Evolutionary conservation across 2,797 vertebrate genomes (phyloP).

Genomic region (Apogon talboti): DNA sequence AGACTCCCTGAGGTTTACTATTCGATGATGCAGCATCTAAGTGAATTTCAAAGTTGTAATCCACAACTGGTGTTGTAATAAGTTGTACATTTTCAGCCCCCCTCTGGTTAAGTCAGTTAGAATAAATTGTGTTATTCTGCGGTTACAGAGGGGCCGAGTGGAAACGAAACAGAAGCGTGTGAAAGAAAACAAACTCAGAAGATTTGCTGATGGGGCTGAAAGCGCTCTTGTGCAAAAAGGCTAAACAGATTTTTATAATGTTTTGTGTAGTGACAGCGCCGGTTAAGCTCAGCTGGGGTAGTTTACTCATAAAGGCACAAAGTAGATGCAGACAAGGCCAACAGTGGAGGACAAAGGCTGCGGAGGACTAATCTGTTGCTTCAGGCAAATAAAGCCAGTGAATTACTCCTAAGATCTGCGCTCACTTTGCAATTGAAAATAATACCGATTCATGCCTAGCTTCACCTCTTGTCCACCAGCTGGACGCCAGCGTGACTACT

Average conservation of each 20-base stretch:
- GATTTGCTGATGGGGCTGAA: conserved; percentile 45
- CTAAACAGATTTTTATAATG: conserved; percentile 45
- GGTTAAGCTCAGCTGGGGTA: conserved; percentile 21
- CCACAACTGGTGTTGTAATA: conserved; percentile 20
- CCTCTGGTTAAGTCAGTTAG: conserved; percentile 34
- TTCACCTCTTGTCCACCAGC: conserved; percentile 43
- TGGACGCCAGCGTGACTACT: conserved; percentile 21
- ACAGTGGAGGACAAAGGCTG: conserved; percentile 40
- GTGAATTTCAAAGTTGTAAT: conserved; percentile 24
- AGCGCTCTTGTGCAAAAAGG: conserved; percentile 34
- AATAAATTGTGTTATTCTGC: conserved; percentile 53
- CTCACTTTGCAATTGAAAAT: conserved; percentile 35
- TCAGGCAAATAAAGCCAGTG: conserved; percentile 43
- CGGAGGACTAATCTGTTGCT: conserved; percentile 57
- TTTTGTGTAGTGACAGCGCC: conserved; percentile 31
- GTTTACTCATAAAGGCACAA: conserved; percentile 22
- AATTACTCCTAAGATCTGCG: conserved; percentile 48
- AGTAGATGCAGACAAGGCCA: conserved; percentile 27
- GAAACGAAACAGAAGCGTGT: conserved; percentile 31
- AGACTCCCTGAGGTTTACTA: conserved; percentile 6
- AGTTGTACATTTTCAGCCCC: conserved; percentile 16
- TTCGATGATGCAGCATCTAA: conserved; percentile 37
- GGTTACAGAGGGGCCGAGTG: conserved; percentile 33
- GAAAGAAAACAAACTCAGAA: conserved; percentile 40
- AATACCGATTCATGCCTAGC: conserved; percentile 23